A percentile compares a stretch with the other conserved stretches of the same genome.
Evolutionary conservation across 2,113 vertebrate genomes (phyloP).

Genomic region (Thunnus thynnus): DNA sequence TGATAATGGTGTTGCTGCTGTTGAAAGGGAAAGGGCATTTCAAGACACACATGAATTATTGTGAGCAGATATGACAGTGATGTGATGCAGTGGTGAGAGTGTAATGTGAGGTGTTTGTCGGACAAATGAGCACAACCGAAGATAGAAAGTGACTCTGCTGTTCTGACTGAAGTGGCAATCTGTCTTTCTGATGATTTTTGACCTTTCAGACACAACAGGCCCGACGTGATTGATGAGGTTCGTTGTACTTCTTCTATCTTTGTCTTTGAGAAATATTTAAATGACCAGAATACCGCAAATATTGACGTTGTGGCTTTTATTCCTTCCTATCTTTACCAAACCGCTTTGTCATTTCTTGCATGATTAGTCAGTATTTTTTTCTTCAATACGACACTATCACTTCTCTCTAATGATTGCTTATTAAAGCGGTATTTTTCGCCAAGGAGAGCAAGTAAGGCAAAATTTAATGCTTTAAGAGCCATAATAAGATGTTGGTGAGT

Average conservation of each 20-base stretch:
- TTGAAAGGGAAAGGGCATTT: background rate
- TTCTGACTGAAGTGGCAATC: background rate
- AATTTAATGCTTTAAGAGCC: background rate
- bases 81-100: background rate
- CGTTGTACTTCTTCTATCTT: background rate
- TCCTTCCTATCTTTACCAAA: background rate
- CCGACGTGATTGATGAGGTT: slow-evolving; percentile 11
- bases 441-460: background rate
- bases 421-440: too few relatives aligned
- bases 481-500: background rate
- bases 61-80: background rate
- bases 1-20: background rate
- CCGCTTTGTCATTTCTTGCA: background rate
- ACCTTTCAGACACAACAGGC: slow-evolving; percentile 10
- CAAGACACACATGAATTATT: background rate
- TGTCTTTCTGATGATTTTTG: background rate
- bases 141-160: slow-evolving; percentile 6
- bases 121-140: background rate
- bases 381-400: background rate
- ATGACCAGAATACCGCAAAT: too few relatives aligned
- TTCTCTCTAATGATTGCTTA: background rate
- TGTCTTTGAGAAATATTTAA: background rate
- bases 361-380: background rate
- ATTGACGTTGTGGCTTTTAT: background rate
- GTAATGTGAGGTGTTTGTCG: slow-evolving; percentile 9